Conservation (phyloP, 2,113 vertebrate species). For the Calidris pygmaea region DNA sequence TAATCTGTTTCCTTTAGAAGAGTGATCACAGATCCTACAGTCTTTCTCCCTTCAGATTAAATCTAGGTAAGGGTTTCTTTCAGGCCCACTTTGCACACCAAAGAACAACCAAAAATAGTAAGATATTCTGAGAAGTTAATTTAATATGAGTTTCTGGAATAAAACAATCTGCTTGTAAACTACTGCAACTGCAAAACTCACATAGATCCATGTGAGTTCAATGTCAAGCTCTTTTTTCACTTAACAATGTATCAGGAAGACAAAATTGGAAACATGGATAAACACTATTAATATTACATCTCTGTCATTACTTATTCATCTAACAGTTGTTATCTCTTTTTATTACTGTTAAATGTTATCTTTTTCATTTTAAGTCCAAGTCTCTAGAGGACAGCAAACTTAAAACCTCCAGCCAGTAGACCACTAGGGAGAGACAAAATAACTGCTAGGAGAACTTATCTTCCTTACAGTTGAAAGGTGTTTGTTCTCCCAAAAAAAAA, state of each 20-base stretch:
- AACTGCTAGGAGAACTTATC: neutral
- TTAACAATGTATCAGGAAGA: neutral
- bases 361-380: neutral
- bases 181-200: neutral
- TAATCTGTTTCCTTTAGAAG: neutral
- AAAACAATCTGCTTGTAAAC: neutral
- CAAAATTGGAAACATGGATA: neutral
- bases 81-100: neutral
- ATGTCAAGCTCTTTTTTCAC: fast-evolving
- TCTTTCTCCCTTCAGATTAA: neutral
- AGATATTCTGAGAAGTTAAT: neutral
- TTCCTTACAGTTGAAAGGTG: neutral
- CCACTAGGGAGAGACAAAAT: neutral
- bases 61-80: neutral
- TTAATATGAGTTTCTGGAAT: neutral
- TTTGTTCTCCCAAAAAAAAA: neutral
- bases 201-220: neutral
- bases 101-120: neutral
- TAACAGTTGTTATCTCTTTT: neutral
- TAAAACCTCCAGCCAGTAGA: neutral
- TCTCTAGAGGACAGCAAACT: neutral
- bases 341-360: neutral
- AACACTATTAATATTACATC: neutral
- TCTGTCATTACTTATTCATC: neutral
- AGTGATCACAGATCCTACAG: neutral